A percentile compares a stretch with the other conserved stretches of the same genome.
Conservation (phyloP, 2,888 invertebrate genomes). For the Macropis europaea region DNA sequence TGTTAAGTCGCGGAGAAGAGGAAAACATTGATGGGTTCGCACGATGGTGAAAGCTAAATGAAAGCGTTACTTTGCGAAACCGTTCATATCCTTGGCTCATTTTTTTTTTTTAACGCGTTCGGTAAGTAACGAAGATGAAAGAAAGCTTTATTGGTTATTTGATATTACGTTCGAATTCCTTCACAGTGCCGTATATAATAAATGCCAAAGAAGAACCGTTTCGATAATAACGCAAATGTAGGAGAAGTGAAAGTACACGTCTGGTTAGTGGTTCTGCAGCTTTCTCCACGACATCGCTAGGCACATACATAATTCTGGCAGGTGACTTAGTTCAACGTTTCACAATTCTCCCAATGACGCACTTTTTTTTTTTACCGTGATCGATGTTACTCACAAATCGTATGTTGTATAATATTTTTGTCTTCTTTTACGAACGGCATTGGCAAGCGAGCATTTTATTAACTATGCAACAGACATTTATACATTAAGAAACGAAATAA, state of each 20-base stretch:
- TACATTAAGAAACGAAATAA: slow-evolving; percentile 15
- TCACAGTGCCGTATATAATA: slow-evolving; percentile 9
- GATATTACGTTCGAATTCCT: slow-evolving; percentile 9
- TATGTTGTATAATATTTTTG: slow-evolving; percentile 10
- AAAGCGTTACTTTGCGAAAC: slow-evolving; percentile 40
- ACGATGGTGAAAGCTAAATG: slow-evolving; percentile 36
- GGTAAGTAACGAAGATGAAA: not conserved
- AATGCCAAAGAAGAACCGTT: slow-evolving; percentile 60
- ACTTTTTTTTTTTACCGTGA: slow-evolving; percentile 2
- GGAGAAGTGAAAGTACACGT: slow-evolving; percentile 72
- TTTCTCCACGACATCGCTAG: slow-evolving; percentile 72
- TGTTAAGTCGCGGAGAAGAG: slow-evolving; percentile 7
- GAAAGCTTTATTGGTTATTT: not conserved
- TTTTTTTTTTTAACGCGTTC: not conserved
- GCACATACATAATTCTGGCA: slow-evolving; percentile 66
- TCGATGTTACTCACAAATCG: slow-evolving; percentile 5
- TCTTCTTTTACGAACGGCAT: not conserved
- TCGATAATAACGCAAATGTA: slow-evolving; percentile 62
- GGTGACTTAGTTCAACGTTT: slow-evolving; percentile 45
- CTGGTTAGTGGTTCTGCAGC: slow-evolving; percentile 66
- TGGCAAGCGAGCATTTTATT: not conserved
- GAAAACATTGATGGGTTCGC: slow-evolving; percentile 2
- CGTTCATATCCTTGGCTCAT: slow-evolving; percentile 13
- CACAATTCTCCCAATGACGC: slow-evolving; percentile 32
- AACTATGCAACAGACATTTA: slow-evolving; percentile 11